Evolutionary conservation across 2,888 invertebrate genomes (phyloP).

Genomic region (Stegana nigrithorax): DNA sequence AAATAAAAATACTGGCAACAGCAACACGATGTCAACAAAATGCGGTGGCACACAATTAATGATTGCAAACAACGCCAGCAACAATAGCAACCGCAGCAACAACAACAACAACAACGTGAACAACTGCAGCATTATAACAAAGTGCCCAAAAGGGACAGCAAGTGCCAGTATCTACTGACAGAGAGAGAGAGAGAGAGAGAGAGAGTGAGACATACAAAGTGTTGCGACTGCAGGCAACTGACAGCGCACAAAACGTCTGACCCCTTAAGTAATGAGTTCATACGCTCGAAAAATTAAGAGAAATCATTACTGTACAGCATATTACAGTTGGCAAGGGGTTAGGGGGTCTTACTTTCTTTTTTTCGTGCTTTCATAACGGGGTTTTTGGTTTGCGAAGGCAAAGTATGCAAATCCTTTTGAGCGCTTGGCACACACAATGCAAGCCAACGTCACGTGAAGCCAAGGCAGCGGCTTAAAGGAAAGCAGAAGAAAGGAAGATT

Average conservation of each 20-base stretch:
- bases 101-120: too few species aligned
- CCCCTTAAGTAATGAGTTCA: conserved; percentile 14
- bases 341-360: too few species aligned
- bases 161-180: too few species aligned
- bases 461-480: too few species aligned
- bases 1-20: not conserved
- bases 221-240: not conserved
- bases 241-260: not conserved
- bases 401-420: not conserved
- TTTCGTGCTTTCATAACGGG: too few species aligned
- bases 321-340: not conserved
- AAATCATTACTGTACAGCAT: not conserved
- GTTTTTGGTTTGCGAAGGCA: too few species aligned
- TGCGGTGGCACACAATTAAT: conserved; percentile 17
- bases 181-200: not conserved
- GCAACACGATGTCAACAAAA: conserved; percentile 12
- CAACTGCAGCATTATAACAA: too few species aligned
- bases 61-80: conserved; percentile 4
- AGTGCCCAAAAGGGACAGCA: not conserved
- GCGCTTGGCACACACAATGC: too few species aligned
- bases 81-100: not conserved
- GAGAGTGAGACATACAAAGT: too few species aligned
- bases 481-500: too few species aligned
- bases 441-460: too few species aligned
- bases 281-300: not conserved